These are phyloP conservation scores for Campaea margaritaria DNA, from an alignment of 2,888 invertebrate genomes.

Conservation along the genomic window DNA sequence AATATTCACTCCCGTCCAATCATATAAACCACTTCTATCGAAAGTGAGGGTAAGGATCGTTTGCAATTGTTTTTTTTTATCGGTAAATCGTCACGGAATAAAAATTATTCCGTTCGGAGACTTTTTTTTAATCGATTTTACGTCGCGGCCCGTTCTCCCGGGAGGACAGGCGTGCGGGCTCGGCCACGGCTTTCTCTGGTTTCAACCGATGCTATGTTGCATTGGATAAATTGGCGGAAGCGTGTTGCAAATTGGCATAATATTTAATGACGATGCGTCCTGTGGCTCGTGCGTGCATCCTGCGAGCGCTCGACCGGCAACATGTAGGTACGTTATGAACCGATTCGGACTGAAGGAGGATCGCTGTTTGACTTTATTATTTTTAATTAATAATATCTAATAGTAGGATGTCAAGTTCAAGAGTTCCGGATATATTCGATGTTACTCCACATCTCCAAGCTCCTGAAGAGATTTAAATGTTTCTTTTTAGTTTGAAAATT, in stretches of 20 bases:
- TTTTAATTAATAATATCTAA: too few relatives aligned
- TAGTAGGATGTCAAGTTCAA: too few relatives aligned
- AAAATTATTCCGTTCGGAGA: slow-evolving; percentile 9
- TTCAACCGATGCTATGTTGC: slow-evolving; percentile 26
- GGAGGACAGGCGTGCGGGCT: slow-evolving; percentile 19
- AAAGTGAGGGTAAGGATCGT: slow-evolving; percentile 39
- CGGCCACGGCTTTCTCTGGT: slow-evolving; percentile 37
- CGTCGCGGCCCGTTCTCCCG: slow-evolving; percentile 12
- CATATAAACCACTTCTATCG: slow-evolving; percentile 51
- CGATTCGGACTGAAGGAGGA: too few relatives aligned
- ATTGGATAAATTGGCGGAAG: slow-evolving; percentile 61
- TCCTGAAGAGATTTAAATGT: too few relatives aligned
- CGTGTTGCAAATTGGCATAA: slow-evolving; percentile 66
- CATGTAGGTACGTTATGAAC: too few relatives aligned
- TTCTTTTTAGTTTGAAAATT: too few relatives aligned
- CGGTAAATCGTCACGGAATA: slow-evolving; percentile 5
- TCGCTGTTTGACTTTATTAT: too few relatives aligned
- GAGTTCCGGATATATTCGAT: too few relatives aligned
- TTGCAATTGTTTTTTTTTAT: slow-evolving; percentile 4
- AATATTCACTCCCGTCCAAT: slow-evolving; percentile 39
- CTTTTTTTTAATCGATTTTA: not conserved
- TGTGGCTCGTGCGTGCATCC: slow-evolving; percentile 54
- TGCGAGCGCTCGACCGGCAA: slow-evolving; percentile 47
- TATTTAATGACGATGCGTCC: slow-evolving; percentile 56
- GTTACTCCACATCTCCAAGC: too few relatives aligned